These are phyloP conservation scores for Ormyrus thymus DNA, from an alignment of 2,888 invertebrate genomes.

Conservation along the genomic window DNA sequence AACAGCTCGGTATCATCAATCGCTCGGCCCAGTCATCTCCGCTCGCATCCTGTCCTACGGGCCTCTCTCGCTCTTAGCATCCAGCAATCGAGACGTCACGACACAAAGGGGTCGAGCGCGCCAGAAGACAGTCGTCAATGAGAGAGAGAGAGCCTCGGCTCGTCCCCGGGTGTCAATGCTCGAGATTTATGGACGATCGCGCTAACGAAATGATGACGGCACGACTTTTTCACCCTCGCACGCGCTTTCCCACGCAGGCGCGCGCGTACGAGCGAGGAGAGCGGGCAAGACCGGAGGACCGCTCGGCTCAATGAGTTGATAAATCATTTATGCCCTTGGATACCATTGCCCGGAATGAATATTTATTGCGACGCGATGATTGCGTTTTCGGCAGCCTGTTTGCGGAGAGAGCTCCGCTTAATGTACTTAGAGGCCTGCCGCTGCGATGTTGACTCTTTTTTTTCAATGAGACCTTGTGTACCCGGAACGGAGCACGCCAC, in stretches of 20 bases:
- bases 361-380: slow-evolving; percentile 53
- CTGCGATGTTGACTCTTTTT: too few relatives aligned
- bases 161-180: slow-evolving; percentile 27
- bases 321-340: slow-evolving; percentile 50
- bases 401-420: slow-evolving; percentile 4
- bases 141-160: background rate
- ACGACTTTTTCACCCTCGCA: slow-evolving; percentile 17
- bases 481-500: too few relatives aligned
- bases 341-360: slow-evolving; percentile 45
- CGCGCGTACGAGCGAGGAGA: background rate
- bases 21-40: too few relatives aligned
- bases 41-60: too few relatives aligned
- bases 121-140: background rate
- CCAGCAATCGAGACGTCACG: slow-evolving; percentile 19
- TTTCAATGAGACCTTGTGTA: too few relatives aligned
- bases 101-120: background rate
- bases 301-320: slow-evolving; percentile 47
- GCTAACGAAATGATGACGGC: slow-evolving; percentile 58
- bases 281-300: slow-evolving; percentile 1
- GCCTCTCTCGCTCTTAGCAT: too few relatives aligned
- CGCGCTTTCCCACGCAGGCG: background rate
- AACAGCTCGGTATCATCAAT: too few relatives aligned
- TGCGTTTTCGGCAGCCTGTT: slow-evolving; percentile 29
- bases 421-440: slow-evolving; percentile 17
- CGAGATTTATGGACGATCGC: slow-evolving; percentile 58